These are phyloP conservation scores for Petrosia ficiformis DNA, from an alignment of 37 sponge, comb jelly and placozoan species.

Conservation along the genomic window DNA sequence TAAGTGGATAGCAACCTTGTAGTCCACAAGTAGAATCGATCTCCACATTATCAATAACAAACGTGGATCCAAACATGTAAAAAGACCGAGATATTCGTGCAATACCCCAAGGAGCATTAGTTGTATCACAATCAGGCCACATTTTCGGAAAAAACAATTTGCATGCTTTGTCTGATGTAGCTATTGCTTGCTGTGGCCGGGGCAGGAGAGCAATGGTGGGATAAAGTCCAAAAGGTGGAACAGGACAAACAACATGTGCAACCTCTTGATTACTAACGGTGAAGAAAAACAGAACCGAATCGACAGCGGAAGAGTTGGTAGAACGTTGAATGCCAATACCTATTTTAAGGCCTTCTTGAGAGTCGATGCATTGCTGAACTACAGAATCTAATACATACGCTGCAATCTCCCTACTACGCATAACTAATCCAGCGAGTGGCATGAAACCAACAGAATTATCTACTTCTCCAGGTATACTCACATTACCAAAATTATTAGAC, in stretches of 20 bases:
- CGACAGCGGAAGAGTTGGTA: background rate
- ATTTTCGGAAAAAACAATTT: conserved; percentile 20
- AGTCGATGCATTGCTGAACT: background rate
- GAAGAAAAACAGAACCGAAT: conserved; percentile 41
- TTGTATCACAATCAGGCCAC: conserved; percentile 21
- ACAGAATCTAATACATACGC: background rate
- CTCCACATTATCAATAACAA: background rate
- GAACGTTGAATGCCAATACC: conserved; percentile 47
- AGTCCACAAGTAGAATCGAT: conserved; percentile 16
- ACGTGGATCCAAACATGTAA: background rate
- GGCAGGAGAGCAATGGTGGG: conserved; percentile 44
- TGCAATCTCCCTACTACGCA: conserved; percentile 24
- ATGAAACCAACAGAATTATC: conserved; percentile 27
- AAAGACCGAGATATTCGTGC: conserved; percentile 13
- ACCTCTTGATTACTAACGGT: conserved; percentile 49
- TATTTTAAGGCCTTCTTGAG: background rate
- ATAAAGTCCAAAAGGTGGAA: conserved; percentile 22
- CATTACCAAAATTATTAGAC: background rate
- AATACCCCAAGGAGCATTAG: conserved; percentile 41
- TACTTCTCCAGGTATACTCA: conserved; percentile 35
- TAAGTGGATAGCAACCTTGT: conserved; percentile 64
- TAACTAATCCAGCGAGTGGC: conserved; percentile 48
- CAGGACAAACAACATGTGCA: conserved; percentile 4
- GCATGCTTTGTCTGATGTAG: background rate
- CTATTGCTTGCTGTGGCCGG: background rate